Evolutionary conservation across 30 jellyfish, hydroid and myxozoan species (phyloP), one percentile per base, ranked within the genome.

Genomic region (Catostylus mosaicus): DNA sequence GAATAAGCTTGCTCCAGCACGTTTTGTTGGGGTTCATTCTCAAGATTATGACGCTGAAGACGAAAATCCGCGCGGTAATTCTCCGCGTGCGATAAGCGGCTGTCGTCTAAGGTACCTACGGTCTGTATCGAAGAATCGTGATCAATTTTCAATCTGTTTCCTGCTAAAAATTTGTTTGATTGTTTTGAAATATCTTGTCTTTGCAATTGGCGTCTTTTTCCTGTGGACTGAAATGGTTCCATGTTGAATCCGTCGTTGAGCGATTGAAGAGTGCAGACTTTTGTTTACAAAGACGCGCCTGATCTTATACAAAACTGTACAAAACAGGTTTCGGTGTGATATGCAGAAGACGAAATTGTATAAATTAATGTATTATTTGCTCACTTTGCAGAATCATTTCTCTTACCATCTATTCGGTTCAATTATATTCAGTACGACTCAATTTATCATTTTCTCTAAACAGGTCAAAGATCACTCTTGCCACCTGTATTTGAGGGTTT

Each of bases 101-200:
- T 68, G 7, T 82, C 92, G 59, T 82, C 92, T 24, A 82, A 69
- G 19, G 91, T 81, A 19, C 69, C 89, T 6, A 43, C 14, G 11
- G 89, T 77, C 34, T 81, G 91, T 0, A 73, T 62, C 0, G 91
- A 81, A 6, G 91, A 81, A 67, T 81, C 91, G 30, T 81, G 91
- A 66, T 81, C 91, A 23, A 51, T 36, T 30, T 75, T 27, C 1
- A 81, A 20, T 50, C 54, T 67, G 18, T 84, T 59, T 47, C 91
- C 91, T n/a, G 51, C 30, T 26, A 54, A 36, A 9, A 30, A 34
- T 24, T 48, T 54, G 30, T 54, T 51, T 3, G 19, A 27, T 45
- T 64, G 57, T 23, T 54, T 64, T 56, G 10, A 47, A 3, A 48
- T 24, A 2, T 48, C 73, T 29, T n/a, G 70, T 29, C 30, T 73